Evolutionary conservation across 2,888 invertebrate species (phyloP), one percentile per base, ranked within the genome.

Genomic region (Synanthedon vespiformis): DNA sequence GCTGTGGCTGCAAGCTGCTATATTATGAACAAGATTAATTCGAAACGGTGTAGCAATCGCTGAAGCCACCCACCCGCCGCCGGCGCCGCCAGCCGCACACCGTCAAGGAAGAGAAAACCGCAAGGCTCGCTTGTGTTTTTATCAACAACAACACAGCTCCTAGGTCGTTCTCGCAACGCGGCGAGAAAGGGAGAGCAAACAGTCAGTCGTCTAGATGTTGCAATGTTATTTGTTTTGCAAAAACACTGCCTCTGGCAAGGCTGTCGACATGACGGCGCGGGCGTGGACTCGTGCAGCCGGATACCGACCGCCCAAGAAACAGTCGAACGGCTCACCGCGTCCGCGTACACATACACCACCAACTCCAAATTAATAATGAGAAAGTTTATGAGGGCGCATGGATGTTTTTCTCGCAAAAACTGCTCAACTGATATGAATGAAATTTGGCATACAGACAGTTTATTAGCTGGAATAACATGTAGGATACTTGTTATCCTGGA

Each of bases 191-290:
- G 74, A 75, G 75, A 79, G 77, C 69, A 61, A 64, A 65, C 62
- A 62, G 60, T 59, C 65, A 64, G 59, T 34, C 22, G 22, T 22
- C 22, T 60, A 56, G 68, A 68, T 77, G 74, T 74, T 71, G 82
- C 74, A 81, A 83, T 67, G 65, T 56, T 67, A 66, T 72, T 72
- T 76, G 77, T 77, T 80, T 81, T 78, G 81, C 79, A 77, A 76
- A 80, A 77, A 77, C 74, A 68, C 58, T 65, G 80, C 81, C 76
- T 63, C 71, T 60, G 74, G 79, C 83, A 80, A 83, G 81, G 80
- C 74, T 79, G 77, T 66, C 71, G 70, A 65, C 70, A 70, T 62
- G 59, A 59, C 51, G 50, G 34, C 34, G 34, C 34, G 34, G 34
- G 34, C 34, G 57, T 55, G 58, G 57, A 54, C 59, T 57, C 58